Evolutionary conservation across 2,888 invertebrate species (phyloP), one percentile per base, ranked within the genome.

Genomic region (Sylvicola cinctus): DNA sequence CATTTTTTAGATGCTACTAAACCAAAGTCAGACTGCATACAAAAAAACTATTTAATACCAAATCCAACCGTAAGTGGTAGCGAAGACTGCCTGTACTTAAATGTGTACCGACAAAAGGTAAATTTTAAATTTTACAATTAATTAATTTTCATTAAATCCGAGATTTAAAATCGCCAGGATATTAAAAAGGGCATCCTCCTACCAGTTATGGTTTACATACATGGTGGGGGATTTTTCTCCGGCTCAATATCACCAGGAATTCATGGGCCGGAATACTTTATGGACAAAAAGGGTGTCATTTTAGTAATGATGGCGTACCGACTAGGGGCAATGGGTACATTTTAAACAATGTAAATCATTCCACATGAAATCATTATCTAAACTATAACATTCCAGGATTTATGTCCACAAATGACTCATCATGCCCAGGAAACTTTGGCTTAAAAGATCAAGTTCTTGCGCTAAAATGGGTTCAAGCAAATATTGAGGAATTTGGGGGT

Each of bases 121-220:
- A 44, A 35, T n/a, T n/a, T n/a, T n/a, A n/a, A n/a, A n/a, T n/a
- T n/a, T n/a, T n/a, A n/a, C n/a, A n/a, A n/a, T n/a, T n/a, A n/a
- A n/a, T n/a, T n/a, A n/a, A n/a, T n/a, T n/a, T n/a, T n/a, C n/a
- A n/a, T n/a, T n/a, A n/a, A n/a, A n/a, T n/a, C n/a, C n/a, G n/a
- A n/a, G n/a, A n/a, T n/a, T n/a, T n/a, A n/a, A n/a, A n/a, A n/a
- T n/a, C n/a, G n/a, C n/a, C n/a, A n/a, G n/a, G 20, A 20, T 20
- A 20, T 20, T 6, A 20, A 20, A 20, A 20, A 20, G 8, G 20
- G 20, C 4, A 20, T 8, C 8, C 20, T 20, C 8, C 34, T 55
- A 3, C 61, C 63, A 0, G 65, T 66, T 1, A 60, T 66, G 59
- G 58, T 66, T 2, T 63, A 60, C 36, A 61, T 66, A 36, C 61